Conservation (phyloP, 2,888 invertebrate species). For the Ctena decussata region DNA sequence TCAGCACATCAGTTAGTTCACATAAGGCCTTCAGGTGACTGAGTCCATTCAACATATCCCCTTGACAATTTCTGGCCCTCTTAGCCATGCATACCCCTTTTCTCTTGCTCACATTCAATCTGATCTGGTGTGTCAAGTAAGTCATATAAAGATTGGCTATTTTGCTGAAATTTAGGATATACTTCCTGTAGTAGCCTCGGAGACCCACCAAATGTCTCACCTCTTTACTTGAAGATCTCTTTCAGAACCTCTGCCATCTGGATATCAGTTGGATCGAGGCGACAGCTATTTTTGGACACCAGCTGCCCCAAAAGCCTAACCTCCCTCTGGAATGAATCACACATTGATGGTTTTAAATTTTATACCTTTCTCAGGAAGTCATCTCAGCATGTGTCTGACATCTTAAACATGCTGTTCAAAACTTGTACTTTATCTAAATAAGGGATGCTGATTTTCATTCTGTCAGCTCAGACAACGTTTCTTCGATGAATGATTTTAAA, state of each 20-base stretch:
- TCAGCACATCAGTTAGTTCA: conserved; percentile 24
- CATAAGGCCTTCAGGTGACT: conserved; percentile 16
- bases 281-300: conserved; percentile 45
- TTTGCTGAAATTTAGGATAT: conserved; percentile 41
- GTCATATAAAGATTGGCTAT: conserved; percentile 51
- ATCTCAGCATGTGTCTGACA: conserved; percentile 44
- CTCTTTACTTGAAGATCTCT: conserved; percentile 32
- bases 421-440: conserved; percentile 64
- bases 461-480: conserved; percentile 25
- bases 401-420: conserved; percentile 52
- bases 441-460: conserved; percentile 47
- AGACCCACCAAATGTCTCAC: conserved; percentile 50
- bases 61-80: conserved; percentile 8
- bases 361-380: conserved; percentile 38
- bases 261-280: conserved; percentile 40
- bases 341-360: conserved; percentile 61
- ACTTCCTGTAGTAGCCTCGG: conserved; percentile 46
- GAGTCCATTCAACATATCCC: not conserved
- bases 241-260: conserved; percentile 34
- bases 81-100: not conserved
- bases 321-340: conserved; percentile 36
- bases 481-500: conserved; percentile 57
- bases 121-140: conserved; percentile 31
- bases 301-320: conserved; percentile 58
- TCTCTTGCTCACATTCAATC: not conserved